Conservation (phyloP, 2,797 vertebrate species). For the Siniperca undulata region DNA sequence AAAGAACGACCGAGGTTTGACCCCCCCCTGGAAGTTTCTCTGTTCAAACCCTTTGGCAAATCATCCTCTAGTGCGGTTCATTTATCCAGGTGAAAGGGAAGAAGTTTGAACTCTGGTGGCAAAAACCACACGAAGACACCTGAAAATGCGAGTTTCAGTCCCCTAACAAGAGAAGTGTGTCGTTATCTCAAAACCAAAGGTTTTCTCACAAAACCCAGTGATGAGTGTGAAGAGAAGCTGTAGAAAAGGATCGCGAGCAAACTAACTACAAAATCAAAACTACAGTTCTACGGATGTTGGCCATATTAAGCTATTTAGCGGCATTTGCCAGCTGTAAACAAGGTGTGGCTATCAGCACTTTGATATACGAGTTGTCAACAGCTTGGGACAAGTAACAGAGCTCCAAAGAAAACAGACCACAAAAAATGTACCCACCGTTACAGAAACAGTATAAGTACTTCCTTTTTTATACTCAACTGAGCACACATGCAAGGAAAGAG, state of each 20-base stretch:
- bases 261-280: background rate
- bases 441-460: background rate
- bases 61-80: background rate
- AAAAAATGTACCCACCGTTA: too few species aligned
- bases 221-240: background rate
- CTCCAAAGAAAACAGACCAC: background rate
- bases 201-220: background rate
- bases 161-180: background rate
- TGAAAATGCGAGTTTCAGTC: background rate
- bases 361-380: background rate
- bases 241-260: background rate
- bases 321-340: background rate
- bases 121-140: background rate
- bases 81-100: conserved; percentile 3
- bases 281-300: background rate
- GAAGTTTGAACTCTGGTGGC: background rate
- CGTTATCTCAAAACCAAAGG: background rate
- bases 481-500: background rate
- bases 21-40: background rate
- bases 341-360: background rate
- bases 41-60: background rate
- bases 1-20: background rate
- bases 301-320: background rate
- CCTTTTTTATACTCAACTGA: background rate
- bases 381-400: background rate